Evolutionary conservation across 1,140 invertebrate genomes (phyloP), one percentile per base, ranked within the genome.

Genomic region (Eupristina koningsbergeri): DNA sequence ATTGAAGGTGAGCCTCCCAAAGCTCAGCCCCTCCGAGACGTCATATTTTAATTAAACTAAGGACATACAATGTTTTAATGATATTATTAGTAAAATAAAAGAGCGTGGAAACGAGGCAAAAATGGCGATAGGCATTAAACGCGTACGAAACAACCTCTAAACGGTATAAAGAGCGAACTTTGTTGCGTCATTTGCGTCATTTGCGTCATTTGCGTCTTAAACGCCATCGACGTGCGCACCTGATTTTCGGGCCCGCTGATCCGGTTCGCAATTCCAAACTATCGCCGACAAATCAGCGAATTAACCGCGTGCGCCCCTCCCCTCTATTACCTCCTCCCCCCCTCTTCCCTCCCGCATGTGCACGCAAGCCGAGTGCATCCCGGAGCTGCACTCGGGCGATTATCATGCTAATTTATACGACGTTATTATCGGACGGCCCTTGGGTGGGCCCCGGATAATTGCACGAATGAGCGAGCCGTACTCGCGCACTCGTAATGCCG

Each of bases 391-490:
- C 45, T 5, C 67, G 13, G 19, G 53, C 69, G 64, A 84, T 84
- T 75, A 84, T 84, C 83, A 47, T n/a, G 78, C 13, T 50, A 80
- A 81, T 80, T 84, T 84, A 84, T 80, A 67, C 61, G 71, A 80
- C 69, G 71, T 75, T 71, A 75, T 58, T 77, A 76, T 75, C 53
- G 80, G n/a, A 31, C 64, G 58, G 67, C 80, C 85, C 17, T 84
- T 86, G 87, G 87, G 87, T 88, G 87, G 87, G 84, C 87, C 76
- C 75, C 64, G 53, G 81, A 80, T 84, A 84, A 84, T 84, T 84
- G 83, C 71, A 34, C 36, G 69, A 29, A 74, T 45, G n/a, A n/a
- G 73, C 73, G 73, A 50, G 41, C 73, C 26, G 11, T 47, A 1
- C 34, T 39, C 26, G 50, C 36, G 13, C 15, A 9, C 36, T 53